Conservation (phyloP, 2,113 vertebrate genomes). For the Bos indicus region DNA sequence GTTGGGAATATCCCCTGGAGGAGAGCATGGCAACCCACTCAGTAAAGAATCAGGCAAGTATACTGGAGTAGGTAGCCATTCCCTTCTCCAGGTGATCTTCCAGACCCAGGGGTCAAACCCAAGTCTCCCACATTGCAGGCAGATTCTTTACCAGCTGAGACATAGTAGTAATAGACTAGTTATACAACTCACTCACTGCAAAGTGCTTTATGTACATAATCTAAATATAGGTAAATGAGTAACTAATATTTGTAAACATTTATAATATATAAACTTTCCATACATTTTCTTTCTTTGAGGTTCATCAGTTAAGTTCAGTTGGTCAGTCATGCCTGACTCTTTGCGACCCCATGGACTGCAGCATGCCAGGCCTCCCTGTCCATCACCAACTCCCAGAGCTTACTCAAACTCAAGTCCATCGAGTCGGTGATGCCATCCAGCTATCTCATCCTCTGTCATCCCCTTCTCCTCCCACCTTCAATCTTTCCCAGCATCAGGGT, state of each 20-base stretch:
- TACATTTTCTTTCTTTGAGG: not conserved
- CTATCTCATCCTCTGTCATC: too few species aligned
- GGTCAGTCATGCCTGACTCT: fast-evolving
- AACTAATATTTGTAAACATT: not conserved
- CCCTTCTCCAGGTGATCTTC: not conserved
- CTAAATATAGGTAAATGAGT: not conserved
- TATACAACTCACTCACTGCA: not conserved
- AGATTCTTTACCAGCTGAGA: not conserved
- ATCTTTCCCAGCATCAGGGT: too few species aligned
- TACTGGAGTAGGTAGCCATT: not conserved
- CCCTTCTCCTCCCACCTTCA: too few species aligned
- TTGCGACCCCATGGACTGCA: too few species aligned
- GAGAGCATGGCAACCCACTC: not conserved
- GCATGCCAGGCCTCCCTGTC: too few species aligned
- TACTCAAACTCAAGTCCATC: too few species aligned
- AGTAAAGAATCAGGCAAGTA: not conserved
- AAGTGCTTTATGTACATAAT: not conserved
- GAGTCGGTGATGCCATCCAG: too few species aligned
- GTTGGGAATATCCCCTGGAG: not conserved
- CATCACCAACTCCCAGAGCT: too few species aligned
- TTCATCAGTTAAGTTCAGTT: too few species aligned
- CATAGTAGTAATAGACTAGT: not conserved
- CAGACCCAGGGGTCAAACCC: not conserved
- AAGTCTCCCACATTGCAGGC: not conserved
- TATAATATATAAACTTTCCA: not conserved